Percentiles rank a stretch among this genome's conserved stretches.
Evolutionary conservation across 2,888 invertebrate genomes (phyloP).

Genomic region (Limnephilus lunatus): DNA sequence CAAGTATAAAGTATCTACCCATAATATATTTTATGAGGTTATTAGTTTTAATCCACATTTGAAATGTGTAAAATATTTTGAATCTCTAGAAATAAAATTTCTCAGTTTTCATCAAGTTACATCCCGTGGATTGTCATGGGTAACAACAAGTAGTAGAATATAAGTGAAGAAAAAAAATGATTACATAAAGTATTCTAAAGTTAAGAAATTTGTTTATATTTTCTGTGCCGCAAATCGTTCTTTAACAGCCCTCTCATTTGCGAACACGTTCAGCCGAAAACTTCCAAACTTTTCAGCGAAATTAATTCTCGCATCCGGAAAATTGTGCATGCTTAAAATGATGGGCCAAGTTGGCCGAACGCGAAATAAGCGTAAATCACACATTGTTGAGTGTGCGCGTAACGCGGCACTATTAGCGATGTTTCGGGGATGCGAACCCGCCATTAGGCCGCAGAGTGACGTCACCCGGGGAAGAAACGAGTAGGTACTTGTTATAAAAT

Average conservation of each 20-base stretch:
- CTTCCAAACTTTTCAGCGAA: not conserved
- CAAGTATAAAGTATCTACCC: too few species aligned
- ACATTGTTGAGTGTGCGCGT: constrained; percentile 24
- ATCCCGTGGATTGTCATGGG: too few species aligned
- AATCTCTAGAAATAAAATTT: too few species aligned
- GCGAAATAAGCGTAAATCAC: constrained; percentile 30
- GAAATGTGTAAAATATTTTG: too few species aligned
- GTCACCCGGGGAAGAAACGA: constrained; percentile 38
- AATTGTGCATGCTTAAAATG: constrained; percentile 21
- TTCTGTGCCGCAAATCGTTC: not conserved
- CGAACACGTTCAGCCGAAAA: not conserved
- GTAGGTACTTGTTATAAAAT: constrained; percentile 38
- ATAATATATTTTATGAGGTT: too few species aligned
- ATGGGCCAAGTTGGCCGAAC: constrained; percentile 16
- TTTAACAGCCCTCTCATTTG: not conserved
- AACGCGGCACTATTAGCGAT: constrained; percentile 20
- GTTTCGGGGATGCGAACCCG: constrained; percentile 9
- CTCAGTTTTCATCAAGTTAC: too few species aligned
- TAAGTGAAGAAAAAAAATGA: not conserved
- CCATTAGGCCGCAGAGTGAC: constrained; percentile 4
- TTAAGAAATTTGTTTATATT: not conserved
- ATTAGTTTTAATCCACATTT: too few species aligned
- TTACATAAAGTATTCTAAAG: not conserved
- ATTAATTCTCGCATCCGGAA: not conserved
- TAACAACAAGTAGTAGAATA: not conserved